phyloP scores from a whole-genome alignment of 2,797 vertebrate genomes.

The Buceros bicornis region DNA sequence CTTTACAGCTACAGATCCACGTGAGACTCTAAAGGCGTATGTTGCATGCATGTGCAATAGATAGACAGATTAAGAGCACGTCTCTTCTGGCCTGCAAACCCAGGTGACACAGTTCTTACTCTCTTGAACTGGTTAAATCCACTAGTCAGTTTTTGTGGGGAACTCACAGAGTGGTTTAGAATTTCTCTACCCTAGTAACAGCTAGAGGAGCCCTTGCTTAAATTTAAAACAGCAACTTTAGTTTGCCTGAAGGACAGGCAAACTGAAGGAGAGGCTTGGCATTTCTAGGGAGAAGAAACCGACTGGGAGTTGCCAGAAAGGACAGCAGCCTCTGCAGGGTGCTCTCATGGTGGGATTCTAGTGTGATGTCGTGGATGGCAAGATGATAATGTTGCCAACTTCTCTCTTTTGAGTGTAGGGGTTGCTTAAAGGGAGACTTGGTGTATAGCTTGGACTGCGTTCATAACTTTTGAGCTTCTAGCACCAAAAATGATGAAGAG shows the following conservation, averaged over 20 bases:
- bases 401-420: not conserved
- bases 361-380: accelerated
- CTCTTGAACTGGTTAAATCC: not conserved
- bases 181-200: not conserved
- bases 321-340: not conserved
- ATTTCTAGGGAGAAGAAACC: not conserved
- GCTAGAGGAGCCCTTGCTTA: not conserved
- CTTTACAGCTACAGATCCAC: not conserved
- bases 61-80: not conserved
- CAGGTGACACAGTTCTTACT: not conserved
- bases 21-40: not conserved
- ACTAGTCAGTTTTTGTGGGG: not conserved
- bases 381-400: not conserved
- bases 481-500: not conserved
- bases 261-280: not conserved
- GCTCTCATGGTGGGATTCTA: not conserved
- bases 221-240: not conserved
- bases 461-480: not conserved
- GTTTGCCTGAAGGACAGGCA: not conserved
- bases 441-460: not conserved
- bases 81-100: not conserved
- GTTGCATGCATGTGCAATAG: not conserved
- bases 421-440: not conserved
- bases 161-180: not conserved
- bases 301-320: not conserved